A percentile compares a stretch with the other conserved stretches of the same genome.
phyloP scores from a whole-genome alignment of 2,888 invertebrate genomes.

The Mechanitis messenoides region DNA sequence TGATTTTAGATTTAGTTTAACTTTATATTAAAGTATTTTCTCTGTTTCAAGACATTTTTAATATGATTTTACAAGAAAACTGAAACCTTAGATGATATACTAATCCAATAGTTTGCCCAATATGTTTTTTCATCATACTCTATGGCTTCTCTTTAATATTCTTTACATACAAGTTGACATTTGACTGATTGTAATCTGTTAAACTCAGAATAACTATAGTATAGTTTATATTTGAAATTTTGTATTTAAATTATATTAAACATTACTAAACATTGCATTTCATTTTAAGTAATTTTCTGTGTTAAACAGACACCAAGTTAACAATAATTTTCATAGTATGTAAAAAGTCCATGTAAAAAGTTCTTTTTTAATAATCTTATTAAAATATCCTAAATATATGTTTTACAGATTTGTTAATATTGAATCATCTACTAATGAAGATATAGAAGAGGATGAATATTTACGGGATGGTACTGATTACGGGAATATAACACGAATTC shows the following conservation, averaged over 20 bases:
- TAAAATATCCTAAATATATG: not conserved
- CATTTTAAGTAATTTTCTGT: too few species aligned
- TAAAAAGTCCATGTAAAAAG: too few species aligned
- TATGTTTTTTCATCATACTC: constrained; percentile 11
- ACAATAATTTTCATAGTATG: not conserved
- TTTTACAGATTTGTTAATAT: constrained; percentile 79
- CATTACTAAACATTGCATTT: too few species aligned
- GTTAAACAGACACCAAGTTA: not conserved
- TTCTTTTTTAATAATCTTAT: too few species aligned
- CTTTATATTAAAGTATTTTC: not conserved
- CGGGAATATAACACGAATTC: constrained; percentile 59
- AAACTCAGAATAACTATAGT: not conserved
- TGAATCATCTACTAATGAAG: constrained; percentile 81
- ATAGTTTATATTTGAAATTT: too few species aligned
- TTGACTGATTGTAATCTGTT: not conserved
- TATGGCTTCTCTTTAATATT: constrained; percentile 15
- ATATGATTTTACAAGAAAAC: constrained; percentile 1
- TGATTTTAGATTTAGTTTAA: not conserved
- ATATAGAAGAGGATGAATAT: constrained; percentile 74
- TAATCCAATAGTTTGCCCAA: constrained; percentile 17
- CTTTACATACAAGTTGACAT: not conserved
- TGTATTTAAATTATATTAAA: too few species aligned
- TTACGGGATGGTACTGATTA: constrained; percentile 68
- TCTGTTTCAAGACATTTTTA: not conserved
- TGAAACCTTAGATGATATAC: constrained; percentile 14